A percentile compares a stretch with the other conserved stretches of the same genome.
These are phyloP conservation scores for Scleropages formosus DNA, from an alignment of 2,797 vertebrate species.

Conservation along the genomic window DNA sequence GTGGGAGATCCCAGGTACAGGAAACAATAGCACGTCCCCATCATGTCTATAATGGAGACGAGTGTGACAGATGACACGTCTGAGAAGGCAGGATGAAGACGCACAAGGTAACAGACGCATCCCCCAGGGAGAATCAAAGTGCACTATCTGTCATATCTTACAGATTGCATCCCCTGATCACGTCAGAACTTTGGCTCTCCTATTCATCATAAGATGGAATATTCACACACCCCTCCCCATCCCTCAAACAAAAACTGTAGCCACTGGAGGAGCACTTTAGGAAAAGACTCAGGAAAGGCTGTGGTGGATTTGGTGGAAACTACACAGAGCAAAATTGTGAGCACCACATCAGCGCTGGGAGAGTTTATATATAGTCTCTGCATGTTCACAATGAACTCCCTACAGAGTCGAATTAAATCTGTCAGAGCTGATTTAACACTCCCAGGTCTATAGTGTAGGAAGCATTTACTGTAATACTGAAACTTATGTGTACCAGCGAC, in stretches of 20 bases:
- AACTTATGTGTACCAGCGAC: too few relatives aligned
- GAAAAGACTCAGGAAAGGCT: not conserved
- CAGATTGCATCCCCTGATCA: conserved; percentile 8
- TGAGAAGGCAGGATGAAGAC: conserved; percentile 6
- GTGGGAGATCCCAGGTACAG: not conserved
- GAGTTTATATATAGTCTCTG: too few relatives aligned
- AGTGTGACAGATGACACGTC: conserved; percentile 16
- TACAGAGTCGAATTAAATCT: too few relatives aligned
- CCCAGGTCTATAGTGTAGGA: too few relatives aligned
- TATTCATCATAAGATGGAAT: conserved; percentile 13
- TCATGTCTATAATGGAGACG: conserved; percentile 9
- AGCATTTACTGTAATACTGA: too few relatives aligned
- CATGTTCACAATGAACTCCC: too few relatives aligned
- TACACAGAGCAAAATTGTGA: not conserved
- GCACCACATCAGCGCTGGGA: not conserved
- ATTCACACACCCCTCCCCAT: not conserved
- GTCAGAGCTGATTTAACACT: too few relatives aligned
- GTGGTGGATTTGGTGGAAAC: not conserved
- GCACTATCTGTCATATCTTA: conserved; percentile 22
- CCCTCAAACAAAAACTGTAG: not conserved
- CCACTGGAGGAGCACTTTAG: not conserved
- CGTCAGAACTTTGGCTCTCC: not conserved
- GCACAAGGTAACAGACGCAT: conserved; percentile 21
- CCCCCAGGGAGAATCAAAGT: conserved; percentile 16
- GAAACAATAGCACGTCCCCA: conserved; percentile 7